Base-by-base conservation (phyloP, 2,888 invertebrate species). In the Zaprionus bogoriensis region DNA sequence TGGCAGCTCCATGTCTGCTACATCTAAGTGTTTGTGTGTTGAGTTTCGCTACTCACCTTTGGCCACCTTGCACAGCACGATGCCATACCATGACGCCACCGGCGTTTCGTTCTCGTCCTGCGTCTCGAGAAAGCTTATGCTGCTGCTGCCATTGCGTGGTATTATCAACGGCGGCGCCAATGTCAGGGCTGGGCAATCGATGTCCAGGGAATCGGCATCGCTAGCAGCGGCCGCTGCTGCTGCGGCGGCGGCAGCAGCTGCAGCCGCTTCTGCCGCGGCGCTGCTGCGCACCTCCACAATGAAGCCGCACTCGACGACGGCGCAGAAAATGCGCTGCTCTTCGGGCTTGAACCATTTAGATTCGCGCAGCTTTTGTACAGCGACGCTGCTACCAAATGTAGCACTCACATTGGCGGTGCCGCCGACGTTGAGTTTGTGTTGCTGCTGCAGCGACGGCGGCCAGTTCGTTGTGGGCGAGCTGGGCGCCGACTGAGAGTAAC, bases 331-430 rank as follows among this genome's bases (percentile, higher is more conserved):
- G 82, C 93, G 93, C 87, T 94, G 93, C 91, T 95, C 94, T 80
- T 94, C 93, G 75, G 94, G 93, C 75, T 92, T 93, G 89, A 95
- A 95, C 95, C 95, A 95, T 92, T 95, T 95, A 67, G 94, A 94
- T 89, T 95, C 94, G 69, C 94, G 92, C 74, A 94, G 91, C 87
- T 94, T 94, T 89, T 94, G 94, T 66, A 94, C 94, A 46, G 94
- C 94, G 32, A 94, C 94, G 48, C 94, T 94, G 70, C 77, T 74
- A 70, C 72, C 80, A 53, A 80, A 80, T 20, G 78, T 82, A 20
- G 67, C 66, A 51, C 66, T 71, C 25, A 62, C 76, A 47, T 58
- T 73, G 48, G 66, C 55, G 48, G 66, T 50, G 32, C 52, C 66
- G 48, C 67, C 70, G 36, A 77, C 67, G 48, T 61, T 69, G 1